phyloP scores from a whole-genome alignment of 2,888 invertebrate species.

The Venusia cambrica region DNA sequence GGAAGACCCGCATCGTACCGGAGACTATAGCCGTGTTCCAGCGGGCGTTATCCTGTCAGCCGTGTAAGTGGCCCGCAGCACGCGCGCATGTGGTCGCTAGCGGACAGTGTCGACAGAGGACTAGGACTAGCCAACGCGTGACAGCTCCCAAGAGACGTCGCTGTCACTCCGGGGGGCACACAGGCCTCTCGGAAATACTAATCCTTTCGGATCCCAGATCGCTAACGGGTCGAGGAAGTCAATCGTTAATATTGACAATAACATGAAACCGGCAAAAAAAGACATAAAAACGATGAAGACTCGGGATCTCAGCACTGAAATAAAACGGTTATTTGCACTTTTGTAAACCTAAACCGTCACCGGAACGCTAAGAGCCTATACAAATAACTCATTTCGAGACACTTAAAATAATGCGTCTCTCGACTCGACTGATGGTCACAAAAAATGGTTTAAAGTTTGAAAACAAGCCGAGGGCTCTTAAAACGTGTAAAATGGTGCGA shows the following conservation, averaged over 20 bases:
- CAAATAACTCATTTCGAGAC: conserved; percentile 70
- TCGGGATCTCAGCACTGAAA: conserved; percentile 3
- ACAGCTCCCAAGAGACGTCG: too few relatives aligned
- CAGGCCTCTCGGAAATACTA: not conserved
- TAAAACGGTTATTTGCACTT: conserved; percentile 44
- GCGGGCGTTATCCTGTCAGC: conserved; percentile 2
- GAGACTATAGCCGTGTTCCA: not conserved
- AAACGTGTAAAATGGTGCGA: conserved; percentile 65
- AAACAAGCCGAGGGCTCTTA: conserved; percentile 54
- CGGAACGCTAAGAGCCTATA: conserved; percentile 57
- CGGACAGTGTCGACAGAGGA: too few relatives aligned
- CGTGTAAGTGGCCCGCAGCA: conserved; percentile 5
- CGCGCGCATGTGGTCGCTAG: not conserved
- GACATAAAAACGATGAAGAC: conserved; percentile 9
- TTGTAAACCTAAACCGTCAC: conserved; percentile 41
- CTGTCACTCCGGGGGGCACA: conserved; percentile 2
- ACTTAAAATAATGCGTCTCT: conserved; percentile 67
- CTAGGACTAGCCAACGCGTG: too few relatives aligned
- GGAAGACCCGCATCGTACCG: conserved; percentile 6
- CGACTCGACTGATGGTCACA: conserved; percentile 44
- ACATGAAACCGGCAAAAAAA: conserved; percentile 4
- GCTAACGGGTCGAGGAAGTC: too few relatives aligned
- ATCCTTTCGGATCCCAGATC: too few relatives aligned
- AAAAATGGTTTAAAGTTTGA: conserved; percentile 65
- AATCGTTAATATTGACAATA: not conserved